Percentiles rank a stretch among this genome's conserved stretches.
Conservation (phyloP, 2,888 invertebrate genomes). For the Agriopis marginaria region DNA sequence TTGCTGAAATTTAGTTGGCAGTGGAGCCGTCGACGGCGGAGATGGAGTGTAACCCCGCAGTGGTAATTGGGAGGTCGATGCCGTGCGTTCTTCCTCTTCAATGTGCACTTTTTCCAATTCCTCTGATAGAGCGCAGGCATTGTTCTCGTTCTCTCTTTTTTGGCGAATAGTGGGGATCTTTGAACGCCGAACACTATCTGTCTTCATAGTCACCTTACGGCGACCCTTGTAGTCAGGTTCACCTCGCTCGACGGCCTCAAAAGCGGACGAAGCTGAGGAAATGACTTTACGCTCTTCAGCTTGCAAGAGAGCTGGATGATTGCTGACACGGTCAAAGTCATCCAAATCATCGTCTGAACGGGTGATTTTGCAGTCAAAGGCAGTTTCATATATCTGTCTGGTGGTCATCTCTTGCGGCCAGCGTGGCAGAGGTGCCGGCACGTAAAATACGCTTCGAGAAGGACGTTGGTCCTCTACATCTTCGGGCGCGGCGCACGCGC, state of each 20-base stretch:
- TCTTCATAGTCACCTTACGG: slow-evolving; percentile 85
- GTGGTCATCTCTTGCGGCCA: slow-evolving; percentile 87
- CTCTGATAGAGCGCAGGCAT: slow-evolving; percentile 76
- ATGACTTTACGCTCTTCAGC: slow-evolving; percentile 79
- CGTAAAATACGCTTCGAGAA: slow-evolving; percentile 89
- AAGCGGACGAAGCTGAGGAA: slow-evolving; percentile 82
- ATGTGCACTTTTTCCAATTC: slow-evolving; percentile 89
- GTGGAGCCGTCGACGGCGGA: slow-evolving; percentile 93
- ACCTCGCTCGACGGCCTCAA: slow-evolving; percentile 80
- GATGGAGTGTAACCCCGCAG: slow-evolving; percentile 92
- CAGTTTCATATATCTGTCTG: slow-evolving; percentile 95
- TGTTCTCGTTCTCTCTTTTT: slow-evolving; percentile 78
- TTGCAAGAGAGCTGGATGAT: slow-evolving; percentile 91
- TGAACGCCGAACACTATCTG: slow-evolving; percentile 85
- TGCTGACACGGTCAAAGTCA: slow-evolving; percentile 92
- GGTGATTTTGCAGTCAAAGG: slow-evolving; percentile 95
- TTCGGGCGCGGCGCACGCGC: slow-evolving; percentile 90
- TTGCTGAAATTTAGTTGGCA: slow-evolving; percentile 92
- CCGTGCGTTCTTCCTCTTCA: slow-evolving; percentile 84
- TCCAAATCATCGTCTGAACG: slow-evolving; percentile 93
- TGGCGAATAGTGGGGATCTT: slow-evolving; percentile 87
- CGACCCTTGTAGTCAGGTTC: slow-evolving; percentile 85
- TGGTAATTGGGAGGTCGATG: slow-evolving; percentile 87
- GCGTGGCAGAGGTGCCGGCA: slow-evolving; percentile 89
- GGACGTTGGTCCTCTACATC: slow-evolving; percentile 89